Evolutionary conservation across 2,888 invertebrate species (phyloP).

Genomic region (Drosophila subsilvestris): DNA sequence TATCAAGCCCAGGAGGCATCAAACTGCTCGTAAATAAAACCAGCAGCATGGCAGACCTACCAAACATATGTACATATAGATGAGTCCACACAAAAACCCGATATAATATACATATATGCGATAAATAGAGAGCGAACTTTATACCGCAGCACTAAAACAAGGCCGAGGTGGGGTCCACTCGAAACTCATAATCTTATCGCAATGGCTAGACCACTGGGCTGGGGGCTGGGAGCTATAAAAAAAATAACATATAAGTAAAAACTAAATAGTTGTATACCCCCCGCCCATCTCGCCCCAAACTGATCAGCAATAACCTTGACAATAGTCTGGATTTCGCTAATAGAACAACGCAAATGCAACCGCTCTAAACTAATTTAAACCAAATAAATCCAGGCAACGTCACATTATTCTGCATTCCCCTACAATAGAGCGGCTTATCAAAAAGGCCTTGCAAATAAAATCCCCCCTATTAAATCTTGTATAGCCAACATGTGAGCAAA

Average conservation of each 20-base stretch:
- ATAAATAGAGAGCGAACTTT: conserved; percentile 44
- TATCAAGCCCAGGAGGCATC: conserved; percentile 10
- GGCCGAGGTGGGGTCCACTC: conserved; percentile 40
- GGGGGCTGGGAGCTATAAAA: conserved; percentile 37
- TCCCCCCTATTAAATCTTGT: conserved; percentile 30
- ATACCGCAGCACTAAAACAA: conserved; percentile 40
- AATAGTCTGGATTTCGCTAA: conserved; percentile 11
- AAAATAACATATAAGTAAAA: conserved; percentile 8
- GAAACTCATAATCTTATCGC: conserved; percentile 56
- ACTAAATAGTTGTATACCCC: conserved; percentile 28
- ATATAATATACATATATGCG: conserved; percentile 13
- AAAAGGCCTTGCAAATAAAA: no score
- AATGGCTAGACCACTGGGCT: conserved; percentile 53
- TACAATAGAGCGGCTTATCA: conserved; percentile 8
- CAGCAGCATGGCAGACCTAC: conserved; percentile 12
- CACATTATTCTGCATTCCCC: conserved; percentile 25
- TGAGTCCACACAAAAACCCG: no score
- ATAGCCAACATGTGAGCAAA: conserved; percentile 6
- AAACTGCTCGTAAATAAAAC: conserved; percentile 1
- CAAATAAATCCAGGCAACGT: conserved; percentile 44
- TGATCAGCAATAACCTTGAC: conserved; percentile 56
- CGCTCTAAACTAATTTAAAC: conserved; percentile 51
- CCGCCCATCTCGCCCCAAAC: neutral
- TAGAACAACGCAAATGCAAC: conserved; percentile 49
- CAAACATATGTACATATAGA: neutral